Evolutionary conservation across 2,797 vertebrate species (phyloP).

Genomic region (Chromobotia macracanthus): DNA sequence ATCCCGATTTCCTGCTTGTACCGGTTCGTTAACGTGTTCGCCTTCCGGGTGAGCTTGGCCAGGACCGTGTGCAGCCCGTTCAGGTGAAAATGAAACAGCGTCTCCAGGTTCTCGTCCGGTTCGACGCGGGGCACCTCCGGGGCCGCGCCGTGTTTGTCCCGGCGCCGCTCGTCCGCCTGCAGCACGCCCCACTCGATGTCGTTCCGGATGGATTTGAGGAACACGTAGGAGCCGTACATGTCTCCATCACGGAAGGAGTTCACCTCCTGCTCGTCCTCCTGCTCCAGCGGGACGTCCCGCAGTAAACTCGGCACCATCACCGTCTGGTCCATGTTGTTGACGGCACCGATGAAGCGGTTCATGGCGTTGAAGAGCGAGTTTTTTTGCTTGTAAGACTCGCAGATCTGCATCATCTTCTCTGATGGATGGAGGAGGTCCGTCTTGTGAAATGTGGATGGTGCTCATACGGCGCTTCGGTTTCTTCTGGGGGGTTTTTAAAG

Average conservation of each 20-base stretch:
- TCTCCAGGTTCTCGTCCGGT: slow-evolving; percentile 85
- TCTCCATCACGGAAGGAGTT: slow-evolving; percentile 80
- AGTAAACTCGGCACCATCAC: slow-evolving; percentile 95
- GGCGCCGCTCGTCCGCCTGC: slow-evolving; percentile 75
- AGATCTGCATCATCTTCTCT: slow-evolving; percentile 84
- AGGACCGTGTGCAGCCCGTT: slow-evolving; percentile 87
- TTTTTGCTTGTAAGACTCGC: slow-evolving; percentile 87
- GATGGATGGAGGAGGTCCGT: neutral
- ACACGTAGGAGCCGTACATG: slow-evolving; percentile 95
- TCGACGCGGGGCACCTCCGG: slow-evolving; percentile 67
- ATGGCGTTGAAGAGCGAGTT: slow-evolving; percentile 91
- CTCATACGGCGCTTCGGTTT: neutral
- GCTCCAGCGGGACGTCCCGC: slow-evolving; percentile 91
- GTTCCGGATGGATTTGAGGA: slow-evolving; percentile 93
- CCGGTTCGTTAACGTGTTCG: slow-evolving; percentile 88
- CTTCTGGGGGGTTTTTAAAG: neutral
- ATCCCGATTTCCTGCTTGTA: slow-evolving; percentile 93
- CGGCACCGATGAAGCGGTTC: slow-evolving; percentile 94
- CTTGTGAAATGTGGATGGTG: no score
- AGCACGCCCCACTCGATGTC: slow-evolving; percentile 94
- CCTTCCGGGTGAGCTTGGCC: slow-evolving; percentile 87
- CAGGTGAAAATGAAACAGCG: slow-evolving; percentile 89
- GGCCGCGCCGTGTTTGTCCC: slow-evolving; percentile 72
- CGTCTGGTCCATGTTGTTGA: slow-evolving; percentile 99
- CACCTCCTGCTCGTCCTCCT: slow-evolving; percentile 80